These are phyloP conservation scores for Bagarius yarrelli DNA, from an alignment of 2,113 vertebrate species.

Conservation along the genomic window DNA sequence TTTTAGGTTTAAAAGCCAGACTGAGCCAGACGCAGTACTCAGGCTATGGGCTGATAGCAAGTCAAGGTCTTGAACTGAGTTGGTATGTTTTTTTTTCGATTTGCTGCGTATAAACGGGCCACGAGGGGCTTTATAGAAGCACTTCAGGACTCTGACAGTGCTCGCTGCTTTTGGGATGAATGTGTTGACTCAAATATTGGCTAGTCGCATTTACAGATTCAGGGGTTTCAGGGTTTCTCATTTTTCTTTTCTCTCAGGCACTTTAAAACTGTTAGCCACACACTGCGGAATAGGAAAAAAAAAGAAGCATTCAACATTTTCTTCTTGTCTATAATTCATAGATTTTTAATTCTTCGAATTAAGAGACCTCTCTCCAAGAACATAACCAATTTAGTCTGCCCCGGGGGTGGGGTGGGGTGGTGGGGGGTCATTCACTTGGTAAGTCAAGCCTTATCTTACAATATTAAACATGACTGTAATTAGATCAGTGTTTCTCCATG, in stretches of 20 bases:
- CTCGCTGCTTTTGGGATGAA: slow-evolving; percentile 6
- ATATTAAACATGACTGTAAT: slow-evolving; percentile 48
- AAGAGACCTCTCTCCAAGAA: slow-evolving; percentile 42
- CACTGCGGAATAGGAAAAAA: neutral
- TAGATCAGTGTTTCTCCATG: slow-evolving; percentile 39
- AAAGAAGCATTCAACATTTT: slow-evolving; percentile 30
- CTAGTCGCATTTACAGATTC: neutral
- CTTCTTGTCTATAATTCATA: slow-evolving; percentile 46
- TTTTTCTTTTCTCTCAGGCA: neutral
- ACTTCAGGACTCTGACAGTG: neutral
- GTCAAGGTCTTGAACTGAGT: neutral
- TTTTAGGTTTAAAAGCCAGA: slow-evolving; percentile 24
- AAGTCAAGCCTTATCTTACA: slow-evolving; percentile 43
- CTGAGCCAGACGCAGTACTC: slow-evolving; percentile 19
- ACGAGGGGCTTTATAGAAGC: slow-evolving; percentile 9
- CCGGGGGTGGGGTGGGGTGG: slow-evolving; percentile 11
- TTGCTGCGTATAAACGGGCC: slow-evolving; percentile 17
- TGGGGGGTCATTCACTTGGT: slow-evolving; percentile 25
- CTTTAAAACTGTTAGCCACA: slow-evolving; percentile 3
- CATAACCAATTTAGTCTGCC: slow-evolving; percentile 49
- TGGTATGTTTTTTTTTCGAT: slow-evolving; percentile 15
- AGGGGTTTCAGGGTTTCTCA: neutral
- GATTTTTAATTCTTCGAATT: slow-evolving; percentile 42
- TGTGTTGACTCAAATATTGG: neutral
- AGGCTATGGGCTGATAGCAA: neutral